phyloP scores from a whole-genome alignment of 2,888 invertebrate genomes.

The Deilephila porcellus region DNA sequence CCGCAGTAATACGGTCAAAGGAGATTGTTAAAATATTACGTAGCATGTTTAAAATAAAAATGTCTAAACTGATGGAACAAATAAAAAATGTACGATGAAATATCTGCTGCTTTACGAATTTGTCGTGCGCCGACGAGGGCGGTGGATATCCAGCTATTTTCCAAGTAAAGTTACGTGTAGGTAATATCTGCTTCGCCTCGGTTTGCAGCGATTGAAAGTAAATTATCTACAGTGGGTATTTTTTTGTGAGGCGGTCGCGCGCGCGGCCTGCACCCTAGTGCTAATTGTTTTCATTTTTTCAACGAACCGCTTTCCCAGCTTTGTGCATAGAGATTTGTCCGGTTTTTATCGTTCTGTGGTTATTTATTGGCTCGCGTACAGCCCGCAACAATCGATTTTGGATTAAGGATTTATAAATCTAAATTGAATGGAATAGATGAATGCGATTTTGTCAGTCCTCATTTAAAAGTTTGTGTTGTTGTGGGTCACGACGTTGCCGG shows the following conservation, averaged over 20 bases:
- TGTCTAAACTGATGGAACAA: not conserved
- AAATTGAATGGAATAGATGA: conserved; percentile 25
- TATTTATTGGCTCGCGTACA: conserved; percentile 52
- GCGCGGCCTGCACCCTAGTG: conserved; percentile 51
- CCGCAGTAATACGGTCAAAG: not conserved
- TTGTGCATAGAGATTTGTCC: conserved; percentile 50
- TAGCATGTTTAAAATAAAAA: not conserved
- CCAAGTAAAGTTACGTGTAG: conserved; percentile 51
- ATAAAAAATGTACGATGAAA: conserved; percentile 7
- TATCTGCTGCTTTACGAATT: not conserved
- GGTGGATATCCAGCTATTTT: not conserved
- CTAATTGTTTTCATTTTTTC: conserved; percentile 71
- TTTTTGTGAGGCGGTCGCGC: conserved; percentile 55
- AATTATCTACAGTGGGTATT: conserved; percentile 61
- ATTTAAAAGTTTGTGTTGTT: not conserved
- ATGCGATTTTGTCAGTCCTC: conserved; percentile 11
- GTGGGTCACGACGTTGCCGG: conserved; percentile 1
- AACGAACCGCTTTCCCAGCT: conserved; percentile 43
- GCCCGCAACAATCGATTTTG: conserved; percentile 49
- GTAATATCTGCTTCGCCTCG: conserved; percentile 54
- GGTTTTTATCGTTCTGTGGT: conserved; percentile 53
- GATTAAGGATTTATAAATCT: conserved; percentile 41
- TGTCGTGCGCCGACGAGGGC: conserved; percentile 34
- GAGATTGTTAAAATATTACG: not conserved
- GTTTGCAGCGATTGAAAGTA: conserved; percentile 68